A percentile compares a stretch with the other conserved stretches of the same genome.
Conservation (phyloP, 2,888 invertebrate genomes). For the Trisateles emortualis region DNA sequence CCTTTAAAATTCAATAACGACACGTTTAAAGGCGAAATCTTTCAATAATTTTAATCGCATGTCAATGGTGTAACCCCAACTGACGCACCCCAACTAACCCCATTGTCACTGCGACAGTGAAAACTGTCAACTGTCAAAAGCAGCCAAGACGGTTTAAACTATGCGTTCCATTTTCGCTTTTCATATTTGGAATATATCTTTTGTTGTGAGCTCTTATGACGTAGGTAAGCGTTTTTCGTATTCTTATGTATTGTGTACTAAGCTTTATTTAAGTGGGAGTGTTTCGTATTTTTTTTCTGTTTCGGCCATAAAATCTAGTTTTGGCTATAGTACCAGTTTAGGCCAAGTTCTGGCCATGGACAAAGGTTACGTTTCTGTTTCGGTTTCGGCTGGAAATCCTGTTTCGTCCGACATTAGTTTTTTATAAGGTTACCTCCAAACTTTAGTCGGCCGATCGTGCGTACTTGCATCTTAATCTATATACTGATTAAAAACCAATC, state of each 20-base stretch:
- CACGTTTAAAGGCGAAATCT: conserved; percentile 65
- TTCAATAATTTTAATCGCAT: conserved; percentile 84
- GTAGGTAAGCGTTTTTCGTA: conserved; percentile 51
- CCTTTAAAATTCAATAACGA: conserved; percentile 68
- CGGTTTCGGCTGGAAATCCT: no score
- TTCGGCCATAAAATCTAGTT: no score
- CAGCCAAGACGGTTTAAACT: conserved; percentile 85
- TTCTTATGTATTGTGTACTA: conserved; percentile 39
- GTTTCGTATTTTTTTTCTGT: not conserved
- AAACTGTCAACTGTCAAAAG: conserved; percentile 86
- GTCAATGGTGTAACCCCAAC: conserved; percentile 71
- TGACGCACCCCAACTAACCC: conserved; percentile 83
- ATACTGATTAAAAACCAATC: no score
- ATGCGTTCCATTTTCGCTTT: conserved; percentile 78
- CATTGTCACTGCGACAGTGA: conserved; percentile 80
- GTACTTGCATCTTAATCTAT: no score
- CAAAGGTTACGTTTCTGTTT: no score
- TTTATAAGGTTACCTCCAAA: no score
- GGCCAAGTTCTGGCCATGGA: no score
- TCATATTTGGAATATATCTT: conserved; percentile 70
- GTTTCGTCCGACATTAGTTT: no score
- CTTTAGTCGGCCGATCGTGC: no score
- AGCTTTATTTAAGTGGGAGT: conserved; percentile 48
- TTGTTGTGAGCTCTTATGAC: conserved; percentile 64
- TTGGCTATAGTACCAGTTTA: no score